Percentiles rank a stretch among this genome's conserved stretches.
Evolutionary conservation across 1,140 invertebrate species (phyloP).

Genomic region (Littorina saxatilis): DNA sequence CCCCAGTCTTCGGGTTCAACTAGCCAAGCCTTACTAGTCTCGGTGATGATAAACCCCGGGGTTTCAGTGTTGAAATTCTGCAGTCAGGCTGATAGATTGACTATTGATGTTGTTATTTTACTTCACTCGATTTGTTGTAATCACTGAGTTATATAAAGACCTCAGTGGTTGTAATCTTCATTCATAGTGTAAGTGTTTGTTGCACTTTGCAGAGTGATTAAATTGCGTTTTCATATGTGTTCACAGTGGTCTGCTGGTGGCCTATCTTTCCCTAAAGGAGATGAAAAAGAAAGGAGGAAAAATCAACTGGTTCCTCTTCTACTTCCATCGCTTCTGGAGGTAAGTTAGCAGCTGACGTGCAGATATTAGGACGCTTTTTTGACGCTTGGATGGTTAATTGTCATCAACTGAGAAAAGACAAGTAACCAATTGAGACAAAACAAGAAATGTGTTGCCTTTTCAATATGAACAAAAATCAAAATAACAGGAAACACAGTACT

Average conservation of each 20-base stretch:
- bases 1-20: too few species aligned
- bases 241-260: constrained; percentile 80
- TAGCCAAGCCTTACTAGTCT: too few species aligned
- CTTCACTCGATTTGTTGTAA: too few species aligned
- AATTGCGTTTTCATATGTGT: too few species aligned
- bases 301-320: constrained; percentile 66
- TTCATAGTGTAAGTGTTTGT: not conserved
- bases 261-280: constrained; percentile 78
- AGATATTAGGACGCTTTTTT: too few species aligned
- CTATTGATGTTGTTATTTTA: not conserved
- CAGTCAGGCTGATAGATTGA: not conserved
- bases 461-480: not conserved
- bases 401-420: too few species aligned
- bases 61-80: not conserved
- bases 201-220: too few species aligned
- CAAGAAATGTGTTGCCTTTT: not conserved
- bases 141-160: not conserved
- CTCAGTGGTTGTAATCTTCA: not conserved
- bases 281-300: constrained; percentile 71
- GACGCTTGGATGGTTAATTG: too few species aligned
- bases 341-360: constrained; percentile 55
- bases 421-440: not conserved
- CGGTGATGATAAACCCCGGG: too few species aligned
- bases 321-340: constrained; percentile 68
- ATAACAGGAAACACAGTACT: too few species aligned